Evolutionary conservation across 1,140 invertebrate species (phyloP).

Genomic region (Bradysia coprophila): DNA sequence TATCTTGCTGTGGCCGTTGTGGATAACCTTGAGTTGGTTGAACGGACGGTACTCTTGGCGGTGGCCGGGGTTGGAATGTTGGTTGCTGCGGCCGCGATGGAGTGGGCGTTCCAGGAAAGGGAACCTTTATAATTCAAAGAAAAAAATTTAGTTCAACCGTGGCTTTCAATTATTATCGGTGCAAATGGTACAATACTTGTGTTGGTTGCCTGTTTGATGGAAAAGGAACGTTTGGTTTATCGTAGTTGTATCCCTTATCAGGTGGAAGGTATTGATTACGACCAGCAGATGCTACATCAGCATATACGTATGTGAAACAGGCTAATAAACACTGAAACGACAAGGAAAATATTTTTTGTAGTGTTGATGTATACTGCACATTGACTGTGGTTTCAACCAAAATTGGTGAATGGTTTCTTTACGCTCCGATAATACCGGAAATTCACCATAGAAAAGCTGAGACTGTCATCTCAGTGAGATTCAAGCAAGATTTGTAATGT

Average conservation of each 20-base stretch:
- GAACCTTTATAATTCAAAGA: neutral
- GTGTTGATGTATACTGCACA: no score
- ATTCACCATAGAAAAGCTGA: no score
- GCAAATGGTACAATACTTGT: no score
- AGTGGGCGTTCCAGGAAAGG: neutral
- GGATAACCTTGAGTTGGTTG: neutral
- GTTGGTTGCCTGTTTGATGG: slow-evolving; percentile 10
- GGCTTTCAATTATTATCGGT: no score
- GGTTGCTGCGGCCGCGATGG: neutral
- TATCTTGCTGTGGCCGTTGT: neutral
- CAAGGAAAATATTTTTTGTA: no score
- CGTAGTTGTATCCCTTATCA: slow-evolving; percentile 37
- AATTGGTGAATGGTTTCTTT: no score
- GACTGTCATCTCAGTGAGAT: no score
- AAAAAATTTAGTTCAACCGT: neutral
- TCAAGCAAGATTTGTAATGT: no score
- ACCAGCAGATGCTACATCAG: slow-evolving; percentile 9
- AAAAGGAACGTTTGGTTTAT: slow-evolving; percentile 34
- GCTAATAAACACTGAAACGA: slow-evolving; percentile 1
- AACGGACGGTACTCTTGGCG: neutral
- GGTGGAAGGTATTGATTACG: slow-evolving; percentile 41
- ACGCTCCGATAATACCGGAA: no score
- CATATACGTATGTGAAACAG: neutral
- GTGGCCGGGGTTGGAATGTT: neutral
- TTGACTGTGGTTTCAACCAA: no score